Conservation (phyloP, 1,140 invertebrate genomes). For the Dryas iulia region DNA sequence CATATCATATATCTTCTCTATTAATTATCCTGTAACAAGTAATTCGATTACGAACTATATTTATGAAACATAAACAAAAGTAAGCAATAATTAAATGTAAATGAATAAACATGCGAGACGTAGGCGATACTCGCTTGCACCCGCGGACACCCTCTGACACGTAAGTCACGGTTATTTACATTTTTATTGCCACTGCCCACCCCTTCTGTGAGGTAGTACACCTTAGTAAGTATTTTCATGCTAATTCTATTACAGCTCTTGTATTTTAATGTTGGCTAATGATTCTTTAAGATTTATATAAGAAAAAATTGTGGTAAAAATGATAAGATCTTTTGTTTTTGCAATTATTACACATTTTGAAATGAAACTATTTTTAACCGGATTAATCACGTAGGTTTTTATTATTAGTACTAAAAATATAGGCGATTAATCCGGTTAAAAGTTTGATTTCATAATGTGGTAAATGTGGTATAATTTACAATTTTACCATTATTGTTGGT, state of each 20-base stretch:
- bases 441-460: no score
- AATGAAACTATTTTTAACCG: no score
- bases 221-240: not conserved
- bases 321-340: no score
- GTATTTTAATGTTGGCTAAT: not conserved
- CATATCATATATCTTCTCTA: not conserved
- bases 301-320: no score
- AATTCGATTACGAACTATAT: not conserved
- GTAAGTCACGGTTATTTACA: slow-evolving; percentile 40
- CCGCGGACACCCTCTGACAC: slow-evolving; percentile 31
- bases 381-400: no score
- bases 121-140: slow-evolving; percentile 29
- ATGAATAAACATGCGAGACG: slow-evolving; percentile 11
- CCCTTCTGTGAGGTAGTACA: not conserved
- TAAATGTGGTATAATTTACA: no score
- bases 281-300: not conserved
- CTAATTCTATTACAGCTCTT: not conserved
- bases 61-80: slow-evolving; percentile 1
- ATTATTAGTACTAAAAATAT: no score
- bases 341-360: no score
- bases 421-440: no score
- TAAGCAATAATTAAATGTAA: not conserved
- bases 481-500: no score
- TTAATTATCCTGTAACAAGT: no score
- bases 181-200: slow-evolving; percentile 44